phyloP scores from a whole-genome alignment of 2,797 vertebrate genomes.

The Oreonectes daqikongensis region DNA sequence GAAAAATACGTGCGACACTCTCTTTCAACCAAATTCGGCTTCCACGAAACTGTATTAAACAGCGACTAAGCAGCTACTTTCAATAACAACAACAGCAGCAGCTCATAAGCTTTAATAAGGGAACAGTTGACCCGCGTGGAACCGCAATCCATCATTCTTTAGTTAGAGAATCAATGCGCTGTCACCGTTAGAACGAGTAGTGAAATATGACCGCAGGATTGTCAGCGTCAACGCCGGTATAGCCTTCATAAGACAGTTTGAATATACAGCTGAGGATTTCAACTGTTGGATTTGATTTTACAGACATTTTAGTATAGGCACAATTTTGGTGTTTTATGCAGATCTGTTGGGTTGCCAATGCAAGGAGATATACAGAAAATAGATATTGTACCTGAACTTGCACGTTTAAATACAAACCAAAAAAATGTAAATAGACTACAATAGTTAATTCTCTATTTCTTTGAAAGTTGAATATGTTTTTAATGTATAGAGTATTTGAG shows the following conservation, averaged over 20 bases:
- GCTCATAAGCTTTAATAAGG: slow-evolving; percentile 38
- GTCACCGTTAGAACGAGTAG: slow-evolving; percentile 38
- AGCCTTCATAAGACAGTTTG: neutral
- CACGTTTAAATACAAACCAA: no score
- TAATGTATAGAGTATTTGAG: neutral
- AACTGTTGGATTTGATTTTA: neutral
- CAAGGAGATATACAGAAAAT: neutral
- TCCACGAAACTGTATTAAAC: slow-evolving; percentile 7
- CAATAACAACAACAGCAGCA: slow-evolving; percentile 38
- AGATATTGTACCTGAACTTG: neutral
- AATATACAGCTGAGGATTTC: neutral
- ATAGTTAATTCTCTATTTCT: no score
- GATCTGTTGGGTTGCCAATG: neutral
- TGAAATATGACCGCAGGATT: slow-evolving; percentile 37
- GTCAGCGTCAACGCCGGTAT: slow-evolving; percentile 8
- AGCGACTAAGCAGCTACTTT: slow-evolving; percentile 29
- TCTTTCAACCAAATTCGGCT: slow-evolving; percentile 1
- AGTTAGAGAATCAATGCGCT: slow-evolving; percentile 57
- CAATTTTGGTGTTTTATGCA: neutral
- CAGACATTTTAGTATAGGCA: neutral
- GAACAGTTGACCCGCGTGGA: slow-evolving; percentile 45
- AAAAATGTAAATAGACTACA: no score
- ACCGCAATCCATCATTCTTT: slow-evolving; percentile 58
- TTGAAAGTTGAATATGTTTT: neutral
- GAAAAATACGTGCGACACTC: neutral